These are phyloP conservation scores for Choloepus didactylus DNA, from an alignment of 2,797 vertebrate genomes.

Conservation along the genomic window DNA sequence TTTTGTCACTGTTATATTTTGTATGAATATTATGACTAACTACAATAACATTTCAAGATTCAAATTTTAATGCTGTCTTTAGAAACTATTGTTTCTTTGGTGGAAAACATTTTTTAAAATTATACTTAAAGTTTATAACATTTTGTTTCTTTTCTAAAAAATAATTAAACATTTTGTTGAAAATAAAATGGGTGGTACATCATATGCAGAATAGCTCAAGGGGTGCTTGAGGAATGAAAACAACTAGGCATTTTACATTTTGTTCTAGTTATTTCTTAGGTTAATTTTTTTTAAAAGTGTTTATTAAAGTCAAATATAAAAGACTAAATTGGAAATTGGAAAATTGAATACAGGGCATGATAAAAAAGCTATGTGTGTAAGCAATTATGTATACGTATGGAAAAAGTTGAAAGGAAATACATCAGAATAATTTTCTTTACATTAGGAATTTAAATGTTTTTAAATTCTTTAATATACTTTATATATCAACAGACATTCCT, in stretches of 20 bases:
- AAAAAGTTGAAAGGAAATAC: background rate
- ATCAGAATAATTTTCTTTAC: background rate
- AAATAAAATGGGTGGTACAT: background rate
- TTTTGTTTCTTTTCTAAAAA: slow-evolving; percentile 54
- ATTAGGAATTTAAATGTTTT: background rate
- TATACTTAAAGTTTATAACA: background rate
- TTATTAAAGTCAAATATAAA: background rate
- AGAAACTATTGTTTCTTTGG: slow-evolving; percentile 24
- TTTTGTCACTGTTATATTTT: background rate
- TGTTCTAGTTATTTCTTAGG: slow-evolving; percentile 44
- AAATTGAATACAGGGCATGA: slow-evolving; percentile 24
- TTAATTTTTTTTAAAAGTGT: slow-evolving; percentile 17
- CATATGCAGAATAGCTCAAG: background rate
- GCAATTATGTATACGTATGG: background rate
- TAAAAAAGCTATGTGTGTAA: background rate
- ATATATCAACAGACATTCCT: background rate
- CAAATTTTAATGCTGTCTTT: background rate
- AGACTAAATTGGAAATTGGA: background rate
- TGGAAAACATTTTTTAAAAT: slow-evolving; percentile 29
- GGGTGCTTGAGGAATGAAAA: background rate
- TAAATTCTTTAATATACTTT: slow-evolving; percentile 9
- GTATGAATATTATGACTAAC: background rate
- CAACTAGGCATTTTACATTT: slow-evolving; percentile 41
- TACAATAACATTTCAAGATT: background rate
- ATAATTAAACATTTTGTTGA: slow-evolving; percentile 8